phyloP scores from a whole-genome alignment of 2,888 invertebrate species.

The Ornithoptera priamus region DNA sequence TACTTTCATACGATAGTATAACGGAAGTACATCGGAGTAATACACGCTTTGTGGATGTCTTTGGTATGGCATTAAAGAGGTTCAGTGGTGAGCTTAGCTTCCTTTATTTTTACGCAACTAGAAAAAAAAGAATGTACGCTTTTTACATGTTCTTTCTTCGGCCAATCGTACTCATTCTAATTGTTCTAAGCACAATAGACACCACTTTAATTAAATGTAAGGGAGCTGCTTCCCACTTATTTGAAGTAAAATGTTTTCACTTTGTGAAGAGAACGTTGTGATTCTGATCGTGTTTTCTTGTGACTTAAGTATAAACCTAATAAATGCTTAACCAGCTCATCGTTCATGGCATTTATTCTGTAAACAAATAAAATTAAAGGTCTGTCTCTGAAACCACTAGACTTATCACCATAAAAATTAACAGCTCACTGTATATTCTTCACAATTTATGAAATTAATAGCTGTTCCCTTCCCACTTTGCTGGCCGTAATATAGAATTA shows the following conservation, averaged over 20 bases:
- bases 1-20: not conserved
- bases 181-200: not conserved
- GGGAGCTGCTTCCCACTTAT: not conserved
- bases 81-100: not conserved
- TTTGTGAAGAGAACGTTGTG: not conserved
- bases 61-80: not conserved
- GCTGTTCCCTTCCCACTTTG: too few species aligned
- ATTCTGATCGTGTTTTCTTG: not conserved
- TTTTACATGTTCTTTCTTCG: not conserved
- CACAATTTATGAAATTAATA: too few species aligned
- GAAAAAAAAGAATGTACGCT: not conserved
- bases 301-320: not conserved
- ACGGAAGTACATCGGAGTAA: constrained; percentile 3
- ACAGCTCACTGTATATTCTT: too few species aligned
- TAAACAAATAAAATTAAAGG: not conserved
- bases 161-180: constrained; percentile 4
- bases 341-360: not conserved
- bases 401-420: too few species aligned
- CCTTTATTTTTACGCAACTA: not conserved
- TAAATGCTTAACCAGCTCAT: not conserved
- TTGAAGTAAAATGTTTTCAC: not conserved
- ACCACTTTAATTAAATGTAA: constrained; percentile 6
- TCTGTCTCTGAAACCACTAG: not conserved
- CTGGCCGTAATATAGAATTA: too few species aligned
- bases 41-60: constrained; percentile 1